Base-by-base conservation (phyloP, 2,113 vertebrate species). In the Colossoma macropomum region DNA sequence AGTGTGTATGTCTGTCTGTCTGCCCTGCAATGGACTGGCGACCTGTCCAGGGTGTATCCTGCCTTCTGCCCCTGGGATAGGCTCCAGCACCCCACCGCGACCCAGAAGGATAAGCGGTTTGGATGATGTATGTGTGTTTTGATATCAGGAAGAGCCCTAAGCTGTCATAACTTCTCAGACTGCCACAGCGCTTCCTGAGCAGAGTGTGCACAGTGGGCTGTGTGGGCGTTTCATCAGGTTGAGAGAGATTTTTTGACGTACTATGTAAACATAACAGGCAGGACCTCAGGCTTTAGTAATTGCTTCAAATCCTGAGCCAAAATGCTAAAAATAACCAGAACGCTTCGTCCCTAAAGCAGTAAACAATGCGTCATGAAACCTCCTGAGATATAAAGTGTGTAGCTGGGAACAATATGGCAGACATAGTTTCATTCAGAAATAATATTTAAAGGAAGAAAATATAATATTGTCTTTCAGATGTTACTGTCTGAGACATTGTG, bases 321-420 rank as follows among this genome's bases (percentile, higher is more conserved):
- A 70, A 15, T 17, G 38, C 85, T 86, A 88, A 84, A 86, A 85
- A 77, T 83, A 86, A 83, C 72, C 70, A 77, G 82, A 52, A 83
- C 77, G 52, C 80, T 83, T 86, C 65, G 74, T 85, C 77, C 77
- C 69, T 71, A 23, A 28, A 76, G 79, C 69, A 59, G 65, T 77
- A 83, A 77, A 73, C 71, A 70, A n/a, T 80, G 45, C 63, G 60
- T 84, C 77, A 84, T 45, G 52, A 71, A 59, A 59, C 60, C 28
- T 80, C 16, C 34, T n/a, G 23, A 50, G 77, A 48, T 45, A 78
- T 48, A 72, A 38, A 34, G 56, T 1, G 25, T 27, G 48, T 68
- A 60, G 73, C 62, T 59, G 32, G 34, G 28, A 71, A 73, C 74
- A 74, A 74, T 74, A 34, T 65, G 79, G 60, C 5, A 50, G 38